phyloP scores from a whole-genome alignment of 2,797 vertebrate species.

The Propithecus deckenii region DNA sequence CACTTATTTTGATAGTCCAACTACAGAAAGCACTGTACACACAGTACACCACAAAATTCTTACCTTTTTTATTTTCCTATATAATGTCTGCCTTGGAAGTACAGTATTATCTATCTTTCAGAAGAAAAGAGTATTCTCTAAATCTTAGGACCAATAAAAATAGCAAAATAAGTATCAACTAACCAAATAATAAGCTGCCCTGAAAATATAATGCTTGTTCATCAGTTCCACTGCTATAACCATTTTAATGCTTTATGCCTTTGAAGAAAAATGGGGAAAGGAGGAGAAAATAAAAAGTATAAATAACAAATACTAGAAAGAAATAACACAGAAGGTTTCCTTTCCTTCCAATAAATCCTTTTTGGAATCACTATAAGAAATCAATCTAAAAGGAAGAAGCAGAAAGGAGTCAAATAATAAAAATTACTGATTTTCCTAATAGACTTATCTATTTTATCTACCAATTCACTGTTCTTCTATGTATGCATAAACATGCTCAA shows the following conservation, averaged over 20 bases:
- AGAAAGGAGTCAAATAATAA: background rate
- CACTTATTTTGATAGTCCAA: background rate
- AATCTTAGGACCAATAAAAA: background rate
- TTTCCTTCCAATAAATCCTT: background rate
- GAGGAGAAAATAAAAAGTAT: background rate
- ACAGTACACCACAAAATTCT: background rate
- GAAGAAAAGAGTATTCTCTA: background rate
- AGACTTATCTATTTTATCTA: background rate
- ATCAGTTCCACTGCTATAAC: background rate
- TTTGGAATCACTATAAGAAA: background rate
- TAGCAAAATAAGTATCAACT: background rate
- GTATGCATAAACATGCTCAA: background rate
- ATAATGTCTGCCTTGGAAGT: background rate
- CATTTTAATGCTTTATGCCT: background rate
- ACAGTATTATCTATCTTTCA: background rate
- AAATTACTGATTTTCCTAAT: background rate
- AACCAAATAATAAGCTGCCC: background rate
- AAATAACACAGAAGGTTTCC: background rate
- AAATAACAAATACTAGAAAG: background rate
- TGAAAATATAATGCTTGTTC: background rate
- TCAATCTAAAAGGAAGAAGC: background rate
- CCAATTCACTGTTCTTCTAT: background rate
- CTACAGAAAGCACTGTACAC: background rate
- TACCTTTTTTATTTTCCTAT: slow-evolving; percentile 2
- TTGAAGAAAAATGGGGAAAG: background rate